Conservation (phyloP, 2,797 vertebrate genomes). For the Phalanger gymnotis region DNA sequence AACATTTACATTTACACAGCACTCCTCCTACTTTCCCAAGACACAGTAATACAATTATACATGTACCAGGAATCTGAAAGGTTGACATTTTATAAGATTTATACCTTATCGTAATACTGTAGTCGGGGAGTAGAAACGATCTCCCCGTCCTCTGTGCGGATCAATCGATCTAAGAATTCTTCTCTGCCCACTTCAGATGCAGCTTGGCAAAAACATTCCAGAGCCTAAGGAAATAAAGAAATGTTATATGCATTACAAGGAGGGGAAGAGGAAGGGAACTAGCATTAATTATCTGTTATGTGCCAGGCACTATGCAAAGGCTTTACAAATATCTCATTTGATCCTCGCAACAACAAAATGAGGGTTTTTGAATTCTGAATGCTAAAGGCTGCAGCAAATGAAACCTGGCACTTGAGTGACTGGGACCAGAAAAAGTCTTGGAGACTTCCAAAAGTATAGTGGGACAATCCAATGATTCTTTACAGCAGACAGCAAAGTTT, state of each 20-base stretch:
- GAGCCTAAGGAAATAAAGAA: conserved; percentile 85
- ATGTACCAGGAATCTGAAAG: neutral
- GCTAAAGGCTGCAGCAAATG: neutral
- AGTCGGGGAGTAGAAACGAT: conserved; percentile 84
- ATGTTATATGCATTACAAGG: neutral
- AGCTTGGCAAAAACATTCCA: conserved; percentile 94
- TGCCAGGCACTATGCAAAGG: neutral
- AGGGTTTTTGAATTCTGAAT: neutral
- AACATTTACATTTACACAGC: neutral
- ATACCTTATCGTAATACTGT: conserved; percentile 96
- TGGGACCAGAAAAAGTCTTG: neutral
- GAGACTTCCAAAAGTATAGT: neutral
- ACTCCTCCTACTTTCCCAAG: neutral
- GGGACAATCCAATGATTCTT: neutral
- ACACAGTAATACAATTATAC: neutral
- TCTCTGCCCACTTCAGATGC: conserved; percentile 94
- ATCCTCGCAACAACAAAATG: neutral
- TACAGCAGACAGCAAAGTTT: neutral
- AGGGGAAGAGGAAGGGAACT: neutral
- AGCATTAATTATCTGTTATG: neutral
- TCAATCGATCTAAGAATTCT: conserved; percentile 92
- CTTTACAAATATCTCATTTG: neutral
- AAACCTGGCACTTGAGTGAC: neutral
- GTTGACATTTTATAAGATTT: neutral
- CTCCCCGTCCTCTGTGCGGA: conserved; percentile 88